Base-by-base conservation (phyloP, 2,888 invertebrate genomes). In the Petrophora chlorosata region DNA sequence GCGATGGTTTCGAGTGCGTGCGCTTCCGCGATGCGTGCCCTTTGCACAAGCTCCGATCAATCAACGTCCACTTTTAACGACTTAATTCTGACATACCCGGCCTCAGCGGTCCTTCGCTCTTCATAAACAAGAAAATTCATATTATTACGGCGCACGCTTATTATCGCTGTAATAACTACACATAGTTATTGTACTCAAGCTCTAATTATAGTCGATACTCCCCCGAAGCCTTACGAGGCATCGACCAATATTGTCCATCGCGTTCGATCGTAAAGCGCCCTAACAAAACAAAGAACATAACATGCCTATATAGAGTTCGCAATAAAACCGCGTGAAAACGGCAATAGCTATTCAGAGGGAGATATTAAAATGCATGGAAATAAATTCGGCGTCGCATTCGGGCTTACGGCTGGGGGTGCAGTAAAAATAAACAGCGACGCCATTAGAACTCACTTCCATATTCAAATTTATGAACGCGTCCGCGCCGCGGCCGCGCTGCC, bases 401-500 rank as follows among this genome's bases (percentile, higher is more conserved):
- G 84, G 79, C 88, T 80, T 83, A 77, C 83, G 75, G 83, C 82
- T 81, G 86, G 89, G 90, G 90, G 87, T 90, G 87, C 89, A 88
- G 86, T 89, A 86, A 90, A 91, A 91, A 91, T 91, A 92, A 91
- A 91, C 92, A 91, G 87, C 82, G 85, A 81, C 84, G 86, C 87
- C 86, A 91, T 91, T 89, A 91, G 85, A 87, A 89, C 87, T 86
- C 91, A 91, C 91, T 91, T 91, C 91, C 90, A 91, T 91, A 90
- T 91, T 90, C 87, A 84, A 90, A 90, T 90, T 87, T 88, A 88
- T 88, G 87, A 89, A 87, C 83, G 83, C 82, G 86, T 81, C 79
- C 80, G 70, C 76, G 67, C 71, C 72, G 70, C 61, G 53, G 59
- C 68, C 55, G 46, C 55, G 59, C 68, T 56, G 46, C 55, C 56